phyloP scores from a whole-genome alignment of 2,113 vertebrate species.

The Eulacestoma nigropectus region DNA sequence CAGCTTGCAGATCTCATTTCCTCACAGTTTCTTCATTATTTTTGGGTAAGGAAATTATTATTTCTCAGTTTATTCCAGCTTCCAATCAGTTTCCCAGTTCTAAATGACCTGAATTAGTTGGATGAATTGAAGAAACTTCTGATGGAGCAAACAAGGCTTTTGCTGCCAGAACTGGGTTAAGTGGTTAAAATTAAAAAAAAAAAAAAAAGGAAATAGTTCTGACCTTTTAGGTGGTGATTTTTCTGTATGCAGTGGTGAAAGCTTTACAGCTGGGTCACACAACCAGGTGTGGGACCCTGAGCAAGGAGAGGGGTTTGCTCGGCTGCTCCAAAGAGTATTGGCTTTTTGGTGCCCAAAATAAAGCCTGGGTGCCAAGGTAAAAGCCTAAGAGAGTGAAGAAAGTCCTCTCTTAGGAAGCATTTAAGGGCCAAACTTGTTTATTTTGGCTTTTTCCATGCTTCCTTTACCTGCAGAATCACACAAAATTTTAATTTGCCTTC shows the following conservation, averaged over 20 bases:
- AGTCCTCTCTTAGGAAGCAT: not conserved
- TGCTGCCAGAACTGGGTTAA: not conserved
- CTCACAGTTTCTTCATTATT: not conserved
- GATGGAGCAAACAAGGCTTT: not conserved
- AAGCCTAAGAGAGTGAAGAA: not conserved
- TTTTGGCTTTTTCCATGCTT: not conserved
- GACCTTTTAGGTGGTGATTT: not conserved
- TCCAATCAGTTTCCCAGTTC: not conserved
- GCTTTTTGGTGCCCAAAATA: not conserved
- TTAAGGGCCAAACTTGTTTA: not conserved
- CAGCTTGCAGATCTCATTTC: not conserved
- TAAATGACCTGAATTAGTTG: not conserved
- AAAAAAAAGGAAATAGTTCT: not conserved
- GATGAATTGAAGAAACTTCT: not conserved
- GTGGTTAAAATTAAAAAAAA: not conserved
- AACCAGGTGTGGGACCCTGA: not conserved
- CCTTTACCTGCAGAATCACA: not conserved
- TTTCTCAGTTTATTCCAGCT: not conserved
- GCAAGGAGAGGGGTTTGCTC: not conserved
- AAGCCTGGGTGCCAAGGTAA: not conserved
- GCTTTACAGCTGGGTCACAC: not conserved
- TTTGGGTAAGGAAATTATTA: not conserved
- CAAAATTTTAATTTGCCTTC: not conserved
- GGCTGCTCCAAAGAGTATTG: accelerated
- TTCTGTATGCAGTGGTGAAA: not conserved